A percentile compares a stretch with the other conserved stretches of the same genome.
Evolutionary conservation across 2,888 invertebrate genomes (phyloP).

Genomic region (Amblyjoppa fuscipennis): DNA sequence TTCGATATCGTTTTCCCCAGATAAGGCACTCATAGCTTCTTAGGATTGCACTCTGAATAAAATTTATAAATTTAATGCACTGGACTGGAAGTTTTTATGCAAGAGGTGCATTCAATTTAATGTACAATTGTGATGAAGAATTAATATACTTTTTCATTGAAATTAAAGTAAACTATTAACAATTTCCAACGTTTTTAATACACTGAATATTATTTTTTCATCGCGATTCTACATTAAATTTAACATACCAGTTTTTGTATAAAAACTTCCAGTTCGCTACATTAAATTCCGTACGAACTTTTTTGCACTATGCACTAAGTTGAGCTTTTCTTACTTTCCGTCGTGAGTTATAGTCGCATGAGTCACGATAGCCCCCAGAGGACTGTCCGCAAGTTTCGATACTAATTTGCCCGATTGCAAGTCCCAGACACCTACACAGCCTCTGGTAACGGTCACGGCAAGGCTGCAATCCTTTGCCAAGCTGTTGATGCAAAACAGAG

Average conservation of each 20-base stretch:
- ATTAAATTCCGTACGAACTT: too few relatives aligned
- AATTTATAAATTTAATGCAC: too few relatives aligned
- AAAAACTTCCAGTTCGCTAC: too few relatives aligned
- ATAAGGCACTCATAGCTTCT: not conserved
- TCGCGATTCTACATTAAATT: too few relatives aligned
- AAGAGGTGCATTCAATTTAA: too few relatives aligned
- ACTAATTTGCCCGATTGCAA: conserved; percentile 93
- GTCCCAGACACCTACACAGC: conserved; percentile 98
- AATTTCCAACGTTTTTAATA: too few relatives aligned
- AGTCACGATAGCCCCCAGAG: conserved; percentile 97
- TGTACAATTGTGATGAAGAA: too few relatives aligned
- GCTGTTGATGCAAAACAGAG: conserved; percentile 83
- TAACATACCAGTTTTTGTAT: too few relatives aligned
- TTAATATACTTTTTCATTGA: too few relatives aligned
- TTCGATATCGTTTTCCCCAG: not conserved
- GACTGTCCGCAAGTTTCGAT: conserved; percentile 95
- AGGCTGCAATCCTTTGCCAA: conserved; percentile 92
- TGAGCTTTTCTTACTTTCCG: conserved; percentile 87
- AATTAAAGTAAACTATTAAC: too few relatives aligned
- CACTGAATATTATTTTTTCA: too few relatives aligned
- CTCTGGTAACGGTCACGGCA: conserved; percentile 96
- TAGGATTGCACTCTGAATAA: not conserved
- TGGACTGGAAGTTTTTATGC: too few relatives aligned
- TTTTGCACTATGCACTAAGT: not conserved
- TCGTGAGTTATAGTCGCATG: conserved; percentile 95